Conservation (phyloP, 2,797 vertebrate species). For the Arrhamphus sclerolepis region DNA sequence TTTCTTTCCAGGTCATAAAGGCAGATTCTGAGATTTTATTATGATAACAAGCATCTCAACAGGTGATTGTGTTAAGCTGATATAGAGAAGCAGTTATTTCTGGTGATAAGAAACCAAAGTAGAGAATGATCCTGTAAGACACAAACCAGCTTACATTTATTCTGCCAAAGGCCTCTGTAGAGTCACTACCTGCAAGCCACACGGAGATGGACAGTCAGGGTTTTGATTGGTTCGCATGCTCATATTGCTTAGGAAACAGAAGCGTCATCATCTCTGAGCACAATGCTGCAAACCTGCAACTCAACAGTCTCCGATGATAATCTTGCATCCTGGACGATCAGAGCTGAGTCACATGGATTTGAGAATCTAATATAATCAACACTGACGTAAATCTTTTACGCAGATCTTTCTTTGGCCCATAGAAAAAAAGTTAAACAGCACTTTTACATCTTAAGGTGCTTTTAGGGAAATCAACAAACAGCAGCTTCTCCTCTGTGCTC, state of each 20-base stretch:
- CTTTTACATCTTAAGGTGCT: constrained; percentile 31
- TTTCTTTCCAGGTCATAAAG: constrained; percentile 42
- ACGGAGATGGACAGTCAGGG: constrained; percentile 36
- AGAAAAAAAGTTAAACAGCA: constrained; percentile 30
- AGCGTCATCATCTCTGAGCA: constrained; percentile 11
- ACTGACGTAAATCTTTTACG: background rate
- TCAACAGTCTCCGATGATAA: background rate
- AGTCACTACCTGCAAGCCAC: constrained; percentile 36
- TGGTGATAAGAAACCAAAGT: constrained; percentile 29
- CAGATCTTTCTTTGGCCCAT: constrained; percentile 36
- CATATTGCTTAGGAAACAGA: constrained; percentile 64
- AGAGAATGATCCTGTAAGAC: constrained; percentile 36
- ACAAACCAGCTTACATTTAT: constrained; percentile 61
- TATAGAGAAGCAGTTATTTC: constrained; percentile 40
- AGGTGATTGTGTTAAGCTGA: constrained; percentile 42
- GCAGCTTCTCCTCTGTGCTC: background rate
- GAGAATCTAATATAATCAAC: no score
- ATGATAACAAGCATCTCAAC: constrained; percentile 37
- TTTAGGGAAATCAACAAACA: constrained; percentile 14
- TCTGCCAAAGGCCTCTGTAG: constrained; percentile 63
- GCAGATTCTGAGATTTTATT: constrained; percentile 53
- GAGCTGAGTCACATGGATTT: no score
- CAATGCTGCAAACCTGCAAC: background rate
- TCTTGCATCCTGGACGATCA: background rate
- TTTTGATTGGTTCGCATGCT: constrained; percentile 49